These are phyloP conservation scores for Lates calcarifer DNA, from an alignment of 2,113 vertebrate genomes.

Conservation along the genomic window DNA sequence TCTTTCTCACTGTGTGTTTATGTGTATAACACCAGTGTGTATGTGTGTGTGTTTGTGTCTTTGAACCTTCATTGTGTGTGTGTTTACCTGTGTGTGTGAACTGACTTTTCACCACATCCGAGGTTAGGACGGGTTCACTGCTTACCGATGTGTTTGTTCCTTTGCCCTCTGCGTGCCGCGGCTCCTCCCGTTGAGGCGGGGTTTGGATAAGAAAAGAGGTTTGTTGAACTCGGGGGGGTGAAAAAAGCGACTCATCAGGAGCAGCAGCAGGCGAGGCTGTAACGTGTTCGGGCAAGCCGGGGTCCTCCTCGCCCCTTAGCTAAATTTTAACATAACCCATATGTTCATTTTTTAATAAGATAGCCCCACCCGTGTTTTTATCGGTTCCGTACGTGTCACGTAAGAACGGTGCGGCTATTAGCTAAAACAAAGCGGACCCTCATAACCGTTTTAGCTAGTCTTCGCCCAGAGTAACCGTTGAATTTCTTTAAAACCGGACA, in stretches of 20 bases:
- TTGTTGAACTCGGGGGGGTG: conserved; percentile 21
- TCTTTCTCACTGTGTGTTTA: too few species aligned
- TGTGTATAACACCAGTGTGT: not conserved
- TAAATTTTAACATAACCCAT: rapidly evolving
- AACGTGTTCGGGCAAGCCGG: conserved; percentile 39
- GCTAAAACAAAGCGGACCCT: conserved; percentile 62
- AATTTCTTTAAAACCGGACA: not conserved
- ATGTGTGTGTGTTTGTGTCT: not conserved
- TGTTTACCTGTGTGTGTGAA: too few species aligned
- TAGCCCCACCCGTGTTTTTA: not conserved
- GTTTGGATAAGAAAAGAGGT: conserved; percentile 20
- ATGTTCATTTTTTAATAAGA: not conserved
- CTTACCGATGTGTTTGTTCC: conserved; percentile 28
- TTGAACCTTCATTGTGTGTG: not conserved
- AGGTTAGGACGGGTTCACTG: conserved; percentile 37
- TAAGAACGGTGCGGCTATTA: not conserved
- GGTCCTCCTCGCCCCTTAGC: not conserved
- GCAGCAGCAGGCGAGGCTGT: not conserved
- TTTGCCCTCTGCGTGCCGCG: conserved; percentile 14
- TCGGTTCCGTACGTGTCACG: not conserved
- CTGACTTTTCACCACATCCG: not conserved
- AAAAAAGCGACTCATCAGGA: not conserved
- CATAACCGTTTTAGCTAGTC: not conserved
- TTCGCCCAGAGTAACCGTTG: not conserved
- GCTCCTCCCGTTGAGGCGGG: conserved; percentile 57